phyloP scores from a whole-genome alignment of 2,888 invertebrate genomes.

The Sesia bembeciformis region DNA sequence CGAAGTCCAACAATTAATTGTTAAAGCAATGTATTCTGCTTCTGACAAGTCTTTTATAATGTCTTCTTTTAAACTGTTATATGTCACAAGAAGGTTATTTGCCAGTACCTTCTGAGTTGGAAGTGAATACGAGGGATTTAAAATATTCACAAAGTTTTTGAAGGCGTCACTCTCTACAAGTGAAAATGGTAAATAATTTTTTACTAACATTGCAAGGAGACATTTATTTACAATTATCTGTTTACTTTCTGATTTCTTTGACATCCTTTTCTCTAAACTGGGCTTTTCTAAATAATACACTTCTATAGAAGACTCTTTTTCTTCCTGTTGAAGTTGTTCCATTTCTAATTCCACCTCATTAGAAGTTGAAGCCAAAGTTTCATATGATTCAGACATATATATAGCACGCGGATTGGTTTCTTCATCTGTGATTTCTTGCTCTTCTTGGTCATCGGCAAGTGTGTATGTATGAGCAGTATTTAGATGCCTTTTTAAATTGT shows the following conservation, averaged over 20 bases:
- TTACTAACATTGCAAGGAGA: background rate
- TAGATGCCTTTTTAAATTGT: conserved; percentile 1
- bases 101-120: background rate
- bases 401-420: background rate
- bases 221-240: background rate
- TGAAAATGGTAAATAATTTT: conserved; percentile 1
- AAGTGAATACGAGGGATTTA: background rate
- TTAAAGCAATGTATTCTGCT: background rate
- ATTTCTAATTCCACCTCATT: background rate
- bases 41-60: background rate
- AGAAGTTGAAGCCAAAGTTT: background rate
- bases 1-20: background rate
- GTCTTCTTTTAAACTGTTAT: background rate
- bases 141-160: background rate
- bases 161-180: background rate
- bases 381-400: background rate
- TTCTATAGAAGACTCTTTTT: conserved; percentile 1
- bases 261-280: background rate
- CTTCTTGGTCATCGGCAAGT: background rate
- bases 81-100: background rate
- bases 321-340: background rate
- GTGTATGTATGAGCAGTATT: background rate
- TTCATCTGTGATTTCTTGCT: background rate
- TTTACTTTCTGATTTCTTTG: background rate
- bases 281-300: background rate